Percentiles rank a stretch among this genome's conserved stretches.
These are phyloP conservation scores for Ondatra zibethicus DNA, from an alignment of 2,113 vertebrate species.

Conservation along the genomic window DNA sequence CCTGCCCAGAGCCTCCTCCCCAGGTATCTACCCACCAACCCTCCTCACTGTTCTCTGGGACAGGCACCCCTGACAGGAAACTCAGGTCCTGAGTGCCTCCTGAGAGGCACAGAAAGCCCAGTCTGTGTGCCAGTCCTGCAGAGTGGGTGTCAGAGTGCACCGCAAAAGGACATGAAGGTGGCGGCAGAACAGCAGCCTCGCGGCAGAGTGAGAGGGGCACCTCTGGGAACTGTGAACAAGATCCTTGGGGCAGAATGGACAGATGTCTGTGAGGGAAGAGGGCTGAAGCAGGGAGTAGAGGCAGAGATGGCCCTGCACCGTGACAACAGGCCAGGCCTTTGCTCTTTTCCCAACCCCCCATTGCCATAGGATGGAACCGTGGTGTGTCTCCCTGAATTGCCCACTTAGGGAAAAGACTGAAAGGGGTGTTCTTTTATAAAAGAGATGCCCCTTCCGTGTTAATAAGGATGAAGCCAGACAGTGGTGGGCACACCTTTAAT, in stretches of 20 bases:
- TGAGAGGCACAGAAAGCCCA: not conserved
- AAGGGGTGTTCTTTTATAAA: not conserved
- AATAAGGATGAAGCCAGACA: not conserved
- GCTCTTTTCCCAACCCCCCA: not conserved
- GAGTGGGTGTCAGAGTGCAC: not conserved
- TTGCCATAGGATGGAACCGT: fast-evolving
- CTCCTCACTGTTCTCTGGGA: not conserved
- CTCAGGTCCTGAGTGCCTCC: not conserved
- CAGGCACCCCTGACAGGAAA: not conserved
- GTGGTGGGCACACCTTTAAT: not conserved
- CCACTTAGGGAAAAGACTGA: not conserved
- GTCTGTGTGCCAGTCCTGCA: not conserved
- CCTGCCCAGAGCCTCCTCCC: not conserved
- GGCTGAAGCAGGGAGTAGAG: not conserved
- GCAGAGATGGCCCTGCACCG: not conserved
- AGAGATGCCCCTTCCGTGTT: not conserved
- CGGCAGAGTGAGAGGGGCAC: not conserved
- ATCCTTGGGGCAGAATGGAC: not conserved
- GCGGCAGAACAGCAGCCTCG: not conserved
- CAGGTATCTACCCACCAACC: not conserved
- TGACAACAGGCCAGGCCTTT: not conserved
- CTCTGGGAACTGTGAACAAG: not conserved
- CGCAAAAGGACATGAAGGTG: not conserved
- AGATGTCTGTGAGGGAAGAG: not conserved
- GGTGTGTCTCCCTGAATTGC: fast-evolving